Evolutionary conservation across 2,797 vertebrate species (phyloP), one percentile per base, ranked within the genome.

Genomic region (Simalia tracyae): DNA sequence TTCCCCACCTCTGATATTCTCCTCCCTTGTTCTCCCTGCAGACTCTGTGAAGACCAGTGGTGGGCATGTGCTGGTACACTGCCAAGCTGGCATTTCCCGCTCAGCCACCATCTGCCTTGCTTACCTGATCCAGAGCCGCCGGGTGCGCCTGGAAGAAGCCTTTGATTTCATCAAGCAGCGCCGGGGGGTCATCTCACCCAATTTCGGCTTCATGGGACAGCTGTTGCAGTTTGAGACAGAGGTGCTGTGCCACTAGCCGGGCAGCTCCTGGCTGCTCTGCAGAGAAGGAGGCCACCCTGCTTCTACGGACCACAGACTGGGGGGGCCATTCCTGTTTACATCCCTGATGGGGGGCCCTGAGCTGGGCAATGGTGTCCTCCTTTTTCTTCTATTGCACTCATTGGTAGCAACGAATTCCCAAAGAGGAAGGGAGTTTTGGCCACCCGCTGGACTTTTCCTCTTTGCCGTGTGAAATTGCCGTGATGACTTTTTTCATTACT

Each of bases 61-160:
- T 0, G 98, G 98, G 19, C 97, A 98, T 0, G 98, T 98, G 87
- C 96, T 99, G 93, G 98, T 99, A n/a, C 98, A 99, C 88, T 99
- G 98, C 96, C 98, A 99, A 93, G 98, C 98, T 0, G 98, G 98
- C 68, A 98, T 99, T 96, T 99, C 98, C 0, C 98, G 98, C 92
- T 99, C 98, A 0, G 98, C 98, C 94, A 98, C 98, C 95, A 98
- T 99, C 97, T 99, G 98, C 92, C 97, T 99, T 95, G 98, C 98
- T 0, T 98, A 98, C 96, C 97, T 98, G 94, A 99, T 99, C 93
- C 98, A 98, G 95, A 97, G 98, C 22, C 98, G 87, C 28, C 98
- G 97, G 0, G 98, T 99, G 64, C 96, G 97, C 46, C 97, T 99
- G 94, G 97, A 98, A 0, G 98, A 98, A 94, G 98, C 98, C 90